Conservation (phyloP, 2,113 vertebrate genomes). For the Clinocottus analis region DNA sequence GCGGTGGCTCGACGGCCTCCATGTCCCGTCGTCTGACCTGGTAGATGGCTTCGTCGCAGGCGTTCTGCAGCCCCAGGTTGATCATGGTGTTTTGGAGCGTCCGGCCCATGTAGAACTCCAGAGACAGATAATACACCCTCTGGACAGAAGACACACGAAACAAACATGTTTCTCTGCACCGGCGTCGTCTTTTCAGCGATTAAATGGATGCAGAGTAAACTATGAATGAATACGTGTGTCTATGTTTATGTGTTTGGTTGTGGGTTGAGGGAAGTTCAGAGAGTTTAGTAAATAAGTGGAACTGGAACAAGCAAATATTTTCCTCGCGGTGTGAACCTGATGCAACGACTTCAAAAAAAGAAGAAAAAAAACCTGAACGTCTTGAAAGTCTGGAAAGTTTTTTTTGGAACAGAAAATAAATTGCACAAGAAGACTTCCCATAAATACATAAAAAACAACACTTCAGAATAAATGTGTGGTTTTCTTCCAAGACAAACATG, state of each 20-base stretch:
- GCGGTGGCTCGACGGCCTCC: no score
- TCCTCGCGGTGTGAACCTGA: conserved; percentile 5
- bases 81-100: conserved; percentile 98
- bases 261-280: not conserved
- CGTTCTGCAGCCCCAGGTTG: conserved; percentile 95
- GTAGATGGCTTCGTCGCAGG: conserved; percentile 95
- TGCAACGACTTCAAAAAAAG: conserved; percentile 15
- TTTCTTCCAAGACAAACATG: not conserved
- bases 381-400: not conserved
- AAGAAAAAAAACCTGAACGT: not conserved
- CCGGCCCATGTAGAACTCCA: conserved; percentile 98
- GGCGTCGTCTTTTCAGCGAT: not conserved
- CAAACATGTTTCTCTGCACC: not conserved
- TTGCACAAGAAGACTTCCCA: not conserved
- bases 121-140: conserved; percentile 96
- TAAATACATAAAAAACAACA: not conserved
- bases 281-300: not conserved
- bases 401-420: conserved; percentile 10
- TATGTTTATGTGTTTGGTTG: not conserved
- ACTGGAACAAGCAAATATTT: not conserved
- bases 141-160: conserved; percentile 71
- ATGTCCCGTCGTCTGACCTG: conserved; percentile 83
- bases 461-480: fast-evolving
- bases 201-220: not conserved
- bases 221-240: not conserved